Conservation (phyloP, 1,140 invertebrate genomes). For the Diabrotica undecimpunctata region DNA sequence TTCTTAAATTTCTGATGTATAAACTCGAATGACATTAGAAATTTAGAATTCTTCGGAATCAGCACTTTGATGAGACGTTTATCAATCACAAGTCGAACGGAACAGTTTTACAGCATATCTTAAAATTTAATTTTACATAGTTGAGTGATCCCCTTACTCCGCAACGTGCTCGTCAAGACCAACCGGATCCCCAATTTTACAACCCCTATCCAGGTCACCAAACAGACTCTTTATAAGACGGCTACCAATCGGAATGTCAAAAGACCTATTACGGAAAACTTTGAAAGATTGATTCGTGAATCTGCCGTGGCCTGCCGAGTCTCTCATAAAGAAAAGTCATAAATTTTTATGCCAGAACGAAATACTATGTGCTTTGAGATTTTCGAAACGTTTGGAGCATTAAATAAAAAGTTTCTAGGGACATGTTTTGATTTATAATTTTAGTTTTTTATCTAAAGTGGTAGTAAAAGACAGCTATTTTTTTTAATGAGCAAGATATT, state of each 20-base stretch:
- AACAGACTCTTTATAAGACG: conserved; percentile 24
- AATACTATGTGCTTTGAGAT: too few species aligned
- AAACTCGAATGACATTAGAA: background rate
- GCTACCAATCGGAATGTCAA: conserved; percentile 22
- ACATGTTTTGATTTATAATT: too few species aligned
- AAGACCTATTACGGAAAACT: conserved; percentile 30
- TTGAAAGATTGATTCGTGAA: conserved; percentile 31
- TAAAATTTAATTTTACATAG: background rate
- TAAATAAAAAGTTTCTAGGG: too few species aligned
- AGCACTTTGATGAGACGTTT: background rate
- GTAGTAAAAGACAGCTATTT: background rate
- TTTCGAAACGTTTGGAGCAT: too few species aligned
- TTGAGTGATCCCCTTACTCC: background rate
- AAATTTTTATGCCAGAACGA: too few species aligned
- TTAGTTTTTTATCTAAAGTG: background rate
- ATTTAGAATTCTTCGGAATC: background rate
- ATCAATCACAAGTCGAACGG: background rate
- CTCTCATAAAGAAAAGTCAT: too few species aligned
- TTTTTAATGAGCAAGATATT: background rate
- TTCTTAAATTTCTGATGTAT: background rate
- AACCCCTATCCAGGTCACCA: conserved; percentile 24
- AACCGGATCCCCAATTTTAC: conserved; percentile 14
- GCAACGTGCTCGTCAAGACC: background rate
- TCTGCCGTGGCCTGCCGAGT: conserved; percentile 14
- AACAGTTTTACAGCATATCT: background rate